Conservation (phyloP, 1,140 invertebrate genomes). For the Helicoverpa armigera region DNA sequence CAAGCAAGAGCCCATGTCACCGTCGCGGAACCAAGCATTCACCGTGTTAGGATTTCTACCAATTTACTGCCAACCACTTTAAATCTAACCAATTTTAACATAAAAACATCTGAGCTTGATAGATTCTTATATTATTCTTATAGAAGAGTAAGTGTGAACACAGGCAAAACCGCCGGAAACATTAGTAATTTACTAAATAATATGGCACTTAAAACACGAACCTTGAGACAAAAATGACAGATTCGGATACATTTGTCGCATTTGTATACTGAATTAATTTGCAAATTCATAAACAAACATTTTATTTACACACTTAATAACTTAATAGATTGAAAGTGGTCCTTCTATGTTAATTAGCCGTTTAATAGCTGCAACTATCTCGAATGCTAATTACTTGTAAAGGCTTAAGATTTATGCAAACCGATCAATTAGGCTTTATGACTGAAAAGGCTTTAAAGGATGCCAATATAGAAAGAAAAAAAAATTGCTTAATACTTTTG, state of each 20-base stretch:
- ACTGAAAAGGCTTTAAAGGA: neutral
- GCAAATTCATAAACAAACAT: too few relatives aligned
- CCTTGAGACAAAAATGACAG: too few relatives aligned
- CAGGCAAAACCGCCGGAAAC: too few relatives aligned
- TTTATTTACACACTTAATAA: neutral
- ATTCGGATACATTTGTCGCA: too few relatives aligned
- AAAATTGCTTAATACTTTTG: too few relatives aligned
- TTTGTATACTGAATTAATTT: too few relatives aligned
- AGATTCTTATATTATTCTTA: neutral
- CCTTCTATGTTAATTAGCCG: neutral
- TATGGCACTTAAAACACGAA: too few relatives aligned
- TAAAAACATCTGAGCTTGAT: neutral
- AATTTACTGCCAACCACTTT: neutral
- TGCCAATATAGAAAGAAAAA: neutral
- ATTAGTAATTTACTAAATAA: too few relatives aligned
- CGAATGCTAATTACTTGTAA: neutral
- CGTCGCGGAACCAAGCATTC: constrained; percentile 19
- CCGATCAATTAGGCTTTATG: neutral
- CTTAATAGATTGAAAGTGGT: neutral
- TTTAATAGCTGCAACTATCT: neutral
- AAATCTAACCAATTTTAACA: neutral
- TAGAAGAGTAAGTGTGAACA: too few relatives aligned
- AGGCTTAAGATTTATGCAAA: neutral
- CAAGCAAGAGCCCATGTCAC: constrained; percentile 45
- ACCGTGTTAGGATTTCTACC: neutral